phyloP scores from a whole-genome alignment of 2,888 invertebrate genomes.

The Alviniconcha strummeri region DNA sequence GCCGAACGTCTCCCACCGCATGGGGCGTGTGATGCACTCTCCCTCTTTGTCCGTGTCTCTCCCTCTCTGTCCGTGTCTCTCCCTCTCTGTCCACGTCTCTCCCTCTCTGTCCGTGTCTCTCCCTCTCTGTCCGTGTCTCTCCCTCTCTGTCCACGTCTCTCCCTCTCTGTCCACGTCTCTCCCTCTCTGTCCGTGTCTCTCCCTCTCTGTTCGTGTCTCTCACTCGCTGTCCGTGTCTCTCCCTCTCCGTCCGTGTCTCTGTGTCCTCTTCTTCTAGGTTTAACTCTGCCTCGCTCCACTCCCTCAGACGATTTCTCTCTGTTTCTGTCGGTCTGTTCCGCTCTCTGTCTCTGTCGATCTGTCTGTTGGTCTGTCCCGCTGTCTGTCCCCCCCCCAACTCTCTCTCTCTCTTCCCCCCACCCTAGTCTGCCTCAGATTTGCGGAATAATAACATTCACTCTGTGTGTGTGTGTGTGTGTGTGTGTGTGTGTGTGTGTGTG shows the following conservation, averaged over 20 bases:
- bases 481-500: too few relatives aligned
- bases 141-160: not conserved
- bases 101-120: not conserved
- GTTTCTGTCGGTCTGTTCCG: not conserved
- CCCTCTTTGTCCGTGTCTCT: too few relatives aligned
- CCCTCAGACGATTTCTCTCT: too few relatives aligned
- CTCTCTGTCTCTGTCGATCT: not conserved
- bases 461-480: too few relatives aligned
- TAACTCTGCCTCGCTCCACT: not conserved
- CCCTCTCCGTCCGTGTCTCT: not conserved
- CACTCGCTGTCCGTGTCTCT: not conserved
- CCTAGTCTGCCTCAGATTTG: too few relatives aligned
- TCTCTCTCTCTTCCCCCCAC: not conserved
- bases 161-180: not conserved
- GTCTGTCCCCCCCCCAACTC: not conserved
- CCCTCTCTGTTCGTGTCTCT: too few relatives aligned
- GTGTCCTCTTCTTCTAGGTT: not conserved
- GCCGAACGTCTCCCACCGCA: too few relatives aligned
- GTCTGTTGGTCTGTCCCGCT: too few relatives aligned
- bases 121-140: too few relatives aligned
- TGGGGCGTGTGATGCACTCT: too few relatives aligned
- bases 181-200: not conserved
- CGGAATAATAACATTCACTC: too few relatives aligned
- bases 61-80: not conserved
- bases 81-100: not conserved